phyloP scores from a whole-genome alignment of 1,140 invertebrate species.

The Ditylenchus dipsaci region DNA sequence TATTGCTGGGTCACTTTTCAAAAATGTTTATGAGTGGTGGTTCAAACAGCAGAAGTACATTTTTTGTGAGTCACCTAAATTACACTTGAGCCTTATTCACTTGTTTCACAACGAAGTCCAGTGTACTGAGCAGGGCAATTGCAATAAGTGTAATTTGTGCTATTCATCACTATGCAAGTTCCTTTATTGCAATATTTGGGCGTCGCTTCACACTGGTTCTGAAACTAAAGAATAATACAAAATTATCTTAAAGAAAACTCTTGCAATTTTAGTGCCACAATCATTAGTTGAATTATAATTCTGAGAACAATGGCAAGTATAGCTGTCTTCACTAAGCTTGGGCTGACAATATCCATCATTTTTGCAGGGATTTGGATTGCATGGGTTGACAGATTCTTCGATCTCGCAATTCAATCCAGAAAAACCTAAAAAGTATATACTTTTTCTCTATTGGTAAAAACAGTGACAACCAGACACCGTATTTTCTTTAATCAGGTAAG shows the following conservation, averaged over 20 bases:
- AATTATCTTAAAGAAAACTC: neutral
- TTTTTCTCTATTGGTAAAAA: neutral
- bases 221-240: neutral
- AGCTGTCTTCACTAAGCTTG: neutral
- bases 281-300: neutral
- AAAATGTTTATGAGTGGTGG: too few relatives aligned
- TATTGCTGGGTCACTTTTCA: too few relatives aligned
- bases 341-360: slow-evolving; percentile 6
- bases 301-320: neutral
- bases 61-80: too few relatives aligned
- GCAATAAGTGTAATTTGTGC: slow-evolving; percentile 5
- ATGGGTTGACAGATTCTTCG: neutral
- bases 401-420: slow-evolving; percentile 5
- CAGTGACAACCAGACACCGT: neutral
- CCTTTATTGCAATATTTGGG: neutral
- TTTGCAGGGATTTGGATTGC: neutral
- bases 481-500: too few relatives aligned
- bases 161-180: neutral
- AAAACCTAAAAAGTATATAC: neutral
- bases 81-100: too few relatives aligned
- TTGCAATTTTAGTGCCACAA: neutral
- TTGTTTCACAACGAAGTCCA: slow-evolving; percentile 8
- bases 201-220: slow-evolving; percentile 2
- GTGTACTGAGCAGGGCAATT: slow-evolving; percentile 8
- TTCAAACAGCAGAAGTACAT: too few relatives aligned